These are phyloP conservation scores for Rachycentron canadum DNA, from an alignment of 2,797 vertebrate genomes.

Conservation along the genomic window DNA sequence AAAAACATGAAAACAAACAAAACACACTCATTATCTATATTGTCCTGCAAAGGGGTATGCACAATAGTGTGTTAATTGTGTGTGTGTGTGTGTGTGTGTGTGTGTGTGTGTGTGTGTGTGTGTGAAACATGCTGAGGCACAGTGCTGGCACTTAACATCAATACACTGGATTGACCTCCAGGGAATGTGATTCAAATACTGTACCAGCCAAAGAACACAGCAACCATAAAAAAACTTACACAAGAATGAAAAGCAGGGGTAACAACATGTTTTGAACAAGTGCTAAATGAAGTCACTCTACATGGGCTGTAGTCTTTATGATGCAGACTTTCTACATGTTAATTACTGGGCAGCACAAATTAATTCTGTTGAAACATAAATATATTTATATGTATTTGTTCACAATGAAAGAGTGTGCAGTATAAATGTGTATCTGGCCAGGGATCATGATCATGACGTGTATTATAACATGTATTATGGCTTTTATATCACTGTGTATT, in stretches of 20 bases:
- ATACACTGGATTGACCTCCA: conserved; percentile 26
- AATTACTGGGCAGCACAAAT: neutral
- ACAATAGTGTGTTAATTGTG: conserved; percentile 34
- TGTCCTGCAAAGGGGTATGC: conserved; percentile 7
- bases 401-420: neutral
- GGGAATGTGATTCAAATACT: conserved; percentile 43
- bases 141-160: conserved; percentile 18
- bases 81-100: conserved; percentile 24
- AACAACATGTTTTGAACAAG: conserved; percentile 35
- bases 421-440: conserved; percentile 11
- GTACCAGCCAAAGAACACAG: conserved; percentile 18
- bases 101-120: conserved; percentile 37
- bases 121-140: conserved; percentile 54
- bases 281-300: neutral
- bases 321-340: neutral
- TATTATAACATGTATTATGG: too few species aligned
- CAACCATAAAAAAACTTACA: neutral
- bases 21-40: neutral
- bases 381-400: neutral
- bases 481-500: neutral
- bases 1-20: conserved; percentile 21
- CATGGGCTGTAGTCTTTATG: neutral
- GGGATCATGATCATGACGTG: neutral
- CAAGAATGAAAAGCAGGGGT: conserved; percentile 36
- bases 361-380: conserved; percentile 3